Evolutionary conservation across 2,113 vertebrate genomes (phyloP).

Genomic region (Marcusenius ussheri): DNA sequence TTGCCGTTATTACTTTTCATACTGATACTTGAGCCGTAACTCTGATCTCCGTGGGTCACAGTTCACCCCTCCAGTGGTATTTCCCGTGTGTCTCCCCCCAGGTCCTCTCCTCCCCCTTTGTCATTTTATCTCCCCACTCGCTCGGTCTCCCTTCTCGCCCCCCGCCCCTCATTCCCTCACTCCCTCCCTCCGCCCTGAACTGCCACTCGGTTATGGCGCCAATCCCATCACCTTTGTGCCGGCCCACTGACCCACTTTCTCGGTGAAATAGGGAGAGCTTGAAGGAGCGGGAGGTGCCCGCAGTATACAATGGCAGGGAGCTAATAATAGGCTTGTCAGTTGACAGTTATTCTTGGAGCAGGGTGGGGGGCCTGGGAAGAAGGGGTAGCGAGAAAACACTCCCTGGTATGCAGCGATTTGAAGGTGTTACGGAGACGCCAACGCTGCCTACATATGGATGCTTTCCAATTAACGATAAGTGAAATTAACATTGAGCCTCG

Average conservation of each 20-base stretch:
- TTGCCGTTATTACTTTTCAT: not conserved
- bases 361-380: constrained; percentile 29
- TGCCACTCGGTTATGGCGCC: constrained; percentile 29
- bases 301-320: constrained; percentile 33
- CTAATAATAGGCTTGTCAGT: constrained; percentile 58
- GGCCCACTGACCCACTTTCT: constrained; percentile 61
- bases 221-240: constrained; percentile 40
- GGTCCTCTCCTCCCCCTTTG: not conserved
- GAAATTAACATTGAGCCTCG: no score
- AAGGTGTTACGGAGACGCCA: not conserved
- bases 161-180: constrained; percentile 28
- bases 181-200: constrained; percentile 4
- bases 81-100: not conserved
- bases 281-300: constrained; percentile 23
- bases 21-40: not conserved
- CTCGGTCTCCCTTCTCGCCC: not conserved
- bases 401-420: constrained; percentile 26
- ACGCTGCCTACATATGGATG: not conserved
- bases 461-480: not conserved
- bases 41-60: not conserved
- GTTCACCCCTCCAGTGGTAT: not conserved
- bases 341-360: constrained; percentile 38
- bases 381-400: constrained; percentile 17
- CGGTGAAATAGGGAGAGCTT: constrained; percentile 12
- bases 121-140: not conserved